Conservation (phyloP, 1,140 invertebrate species). For the Lepidurus apus region DNA sequence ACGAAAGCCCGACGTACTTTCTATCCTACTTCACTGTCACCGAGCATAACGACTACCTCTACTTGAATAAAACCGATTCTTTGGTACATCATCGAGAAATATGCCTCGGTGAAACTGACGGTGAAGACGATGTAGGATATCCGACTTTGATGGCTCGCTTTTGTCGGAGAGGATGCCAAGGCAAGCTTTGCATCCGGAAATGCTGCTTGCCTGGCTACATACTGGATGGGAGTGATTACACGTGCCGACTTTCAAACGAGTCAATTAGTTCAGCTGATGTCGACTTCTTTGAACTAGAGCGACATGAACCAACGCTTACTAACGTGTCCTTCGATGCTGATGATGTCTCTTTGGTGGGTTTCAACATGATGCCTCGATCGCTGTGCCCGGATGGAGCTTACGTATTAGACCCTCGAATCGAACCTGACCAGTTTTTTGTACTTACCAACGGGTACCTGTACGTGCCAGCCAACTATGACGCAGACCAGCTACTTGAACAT, state of each 20-base stretch:
- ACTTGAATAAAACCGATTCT: neutral
- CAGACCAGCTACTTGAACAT: neutral
- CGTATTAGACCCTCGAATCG: neutral
- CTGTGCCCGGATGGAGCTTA: neutral
- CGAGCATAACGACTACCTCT: neutral
- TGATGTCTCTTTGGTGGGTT: neutral
- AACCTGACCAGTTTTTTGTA: slow-evolving; percentile 19
- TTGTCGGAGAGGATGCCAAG: neutral
- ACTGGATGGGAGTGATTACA: neutral
- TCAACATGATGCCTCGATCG: neutral
- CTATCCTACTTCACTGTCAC: neutral
- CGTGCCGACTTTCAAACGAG: neutral
- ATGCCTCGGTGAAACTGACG: neutral
- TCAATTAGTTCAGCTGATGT: neutral
- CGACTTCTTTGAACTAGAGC: slow-evolving; percentile 3
- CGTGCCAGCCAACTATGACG: neutral
- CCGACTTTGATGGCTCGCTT: neutral
- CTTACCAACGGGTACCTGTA: slow-evolving; percentile 23
- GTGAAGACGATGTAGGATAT: neutral
- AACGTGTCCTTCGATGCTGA: neutral
- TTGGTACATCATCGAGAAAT: neutral
- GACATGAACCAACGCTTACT: neutral
- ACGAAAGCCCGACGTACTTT: neutral
- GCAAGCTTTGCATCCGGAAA: slow-evolving; percentile 8
- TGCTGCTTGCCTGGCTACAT: slow-evolving; percentile 9